Conservation (phyloP, 2,888 invertebrate species). For the Stratiomys singularior region DNA sequence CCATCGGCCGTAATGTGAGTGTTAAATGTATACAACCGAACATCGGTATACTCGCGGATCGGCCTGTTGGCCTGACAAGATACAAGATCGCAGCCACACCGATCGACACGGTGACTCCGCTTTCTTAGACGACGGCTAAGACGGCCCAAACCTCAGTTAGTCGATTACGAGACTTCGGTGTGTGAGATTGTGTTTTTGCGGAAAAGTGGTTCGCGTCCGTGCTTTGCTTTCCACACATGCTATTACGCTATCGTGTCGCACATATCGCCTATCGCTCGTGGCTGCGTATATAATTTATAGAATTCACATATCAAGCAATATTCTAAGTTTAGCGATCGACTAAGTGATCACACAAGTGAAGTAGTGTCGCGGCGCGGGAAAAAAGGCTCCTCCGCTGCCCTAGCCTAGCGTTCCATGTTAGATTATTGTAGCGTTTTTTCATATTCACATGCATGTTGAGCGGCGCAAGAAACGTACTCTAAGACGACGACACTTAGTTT, state of each 20-base stretch:
- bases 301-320: conserved; percentile 20
- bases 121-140: neutral
- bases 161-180: conserved; percentile 29
- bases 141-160: conserved; percentile 11
- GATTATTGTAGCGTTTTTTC: neutral
- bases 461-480: too few relatives aligned
- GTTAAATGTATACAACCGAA: neutral
- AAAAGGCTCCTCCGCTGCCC: conserved; percentile 1
- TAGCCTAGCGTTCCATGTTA: neutral
- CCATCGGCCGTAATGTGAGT: neutral
- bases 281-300: conserved; percentile 30
- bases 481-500: too few relatives aligned
- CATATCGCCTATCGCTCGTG: neutral
- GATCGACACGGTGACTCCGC: neutral
- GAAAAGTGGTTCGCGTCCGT: neutral
- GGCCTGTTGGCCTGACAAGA: conserved; percentile 26
- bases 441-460: neutral
- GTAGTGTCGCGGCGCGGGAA: neutral
- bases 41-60: neutral
- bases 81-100: conserved; percentile 1
- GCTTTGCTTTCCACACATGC: conserved; percentile 29
- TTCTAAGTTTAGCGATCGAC: conserved; percentile 38
- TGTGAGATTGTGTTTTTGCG: conserved; percentile 23
- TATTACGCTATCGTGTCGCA: neutral
- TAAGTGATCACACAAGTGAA: conserved; percentile 17